Evolutionary conservation across 1,140 invertebrate species (phyloP).

Genomic region (Psilanteris sp.): DNA sequence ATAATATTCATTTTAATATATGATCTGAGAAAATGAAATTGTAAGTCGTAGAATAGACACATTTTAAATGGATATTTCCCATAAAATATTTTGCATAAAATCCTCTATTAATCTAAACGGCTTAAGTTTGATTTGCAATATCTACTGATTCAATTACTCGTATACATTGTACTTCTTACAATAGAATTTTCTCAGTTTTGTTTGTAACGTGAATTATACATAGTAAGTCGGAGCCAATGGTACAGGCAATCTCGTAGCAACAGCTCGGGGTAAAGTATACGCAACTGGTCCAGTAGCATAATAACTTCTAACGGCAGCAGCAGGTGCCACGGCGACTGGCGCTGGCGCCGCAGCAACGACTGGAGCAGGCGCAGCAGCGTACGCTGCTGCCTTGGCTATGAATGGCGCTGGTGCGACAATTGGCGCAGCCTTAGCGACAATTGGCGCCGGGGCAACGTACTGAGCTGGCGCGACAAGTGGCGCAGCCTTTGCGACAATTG

Average conservation of each 20-base stretch:
- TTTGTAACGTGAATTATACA: conserved; percentile 18
- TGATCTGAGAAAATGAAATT: too few relatives aligned
- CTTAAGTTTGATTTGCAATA: too few relatives aligned
- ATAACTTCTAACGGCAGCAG: conserved; percentile 37
- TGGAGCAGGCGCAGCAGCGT: conserved; percentile 13
- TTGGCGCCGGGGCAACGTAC: conserved; percentile 24
- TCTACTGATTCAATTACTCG: too few relatives aligned
- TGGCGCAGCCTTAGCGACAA: conserved; percentile 35
- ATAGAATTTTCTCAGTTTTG: too few relatives aligned
- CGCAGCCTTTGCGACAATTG: conserved; percentile 61
- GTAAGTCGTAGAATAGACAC: too few relatives aligned
- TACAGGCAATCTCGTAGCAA: conserved; percentile 61
- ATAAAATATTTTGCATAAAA: too few relatives aligned
- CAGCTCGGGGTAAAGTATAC: conserved; percentile 61
- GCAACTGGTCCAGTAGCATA: conserved; percentile 34
- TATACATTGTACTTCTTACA: too few relatives aligned
- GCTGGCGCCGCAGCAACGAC: conserved; percentile 4
- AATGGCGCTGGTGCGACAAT: conserved; percentile 19
- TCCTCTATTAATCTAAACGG: too few relatives aligned
- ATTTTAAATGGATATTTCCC: too few relatives aligned
- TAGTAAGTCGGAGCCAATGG: conserved; percentile 50
- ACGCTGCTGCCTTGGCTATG: conserved; percentile 18
- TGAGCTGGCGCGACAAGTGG: conserved; percentile 25
- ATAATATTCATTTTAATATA: neutral
- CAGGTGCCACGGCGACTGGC: conserved; percentile 12